Conservation (phyloP, 2,888 invertebrate genomes). For the Apoda limacodes region DNA sequence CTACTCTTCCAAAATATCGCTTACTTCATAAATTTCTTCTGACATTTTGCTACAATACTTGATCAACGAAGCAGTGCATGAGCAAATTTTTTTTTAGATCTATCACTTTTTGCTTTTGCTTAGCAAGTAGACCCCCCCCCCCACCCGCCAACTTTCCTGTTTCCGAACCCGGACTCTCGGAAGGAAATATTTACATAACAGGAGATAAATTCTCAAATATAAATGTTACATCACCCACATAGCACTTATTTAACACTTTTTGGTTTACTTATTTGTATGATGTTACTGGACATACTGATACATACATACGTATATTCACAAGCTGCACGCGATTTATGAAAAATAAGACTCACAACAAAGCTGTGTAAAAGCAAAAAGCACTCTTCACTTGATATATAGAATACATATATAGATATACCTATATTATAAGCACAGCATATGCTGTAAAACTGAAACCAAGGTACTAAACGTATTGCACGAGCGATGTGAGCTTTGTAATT, state of each 20-base stretch:
- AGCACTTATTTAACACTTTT: constrained; percentile 52
- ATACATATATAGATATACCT: no score
- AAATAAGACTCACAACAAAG: constrained; percentile 49
- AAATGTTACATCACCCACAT: constrained; percentile 67
- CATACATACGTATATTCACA: no score
- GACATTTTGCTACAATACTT: no score
- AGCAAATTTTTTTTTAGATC: no score
- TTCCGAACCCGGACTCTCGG: constrained; percentile 61
- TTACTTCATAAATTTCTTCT: no score
- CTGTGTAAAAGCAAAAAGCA: constrained; percentile 64
- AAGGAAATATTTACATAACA: constrained; percentile 50
- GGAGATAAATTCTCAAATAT: constrained; percentile 63
- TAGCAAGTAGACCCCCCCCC: constrained; percentile 43
- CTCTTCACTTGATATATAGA: constrained; percentile 42
- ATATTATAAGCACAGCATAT: constrained; percentile 4
- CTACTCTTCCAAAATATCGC: no score
- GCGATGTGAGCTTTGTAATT: no score
- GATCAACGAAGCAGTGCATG: no score
- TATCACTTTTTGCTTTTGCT: constrained; percentile 31
- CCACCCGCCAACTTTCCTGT: constrained; percentile 63
- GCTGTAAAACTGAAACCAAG: constrained; percentile 1
- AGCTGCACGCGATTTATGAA: constrained; percentile 50
- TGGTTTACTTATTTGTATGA: no score
- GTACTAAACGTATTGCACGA: constrained; percentile 6
- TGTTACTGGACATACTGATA: no score